These are phyloP conservation scores for Seira ritae DNA, from an alignment of 2,888 invertebrate species.

Conservation along the genomic window DNA sequence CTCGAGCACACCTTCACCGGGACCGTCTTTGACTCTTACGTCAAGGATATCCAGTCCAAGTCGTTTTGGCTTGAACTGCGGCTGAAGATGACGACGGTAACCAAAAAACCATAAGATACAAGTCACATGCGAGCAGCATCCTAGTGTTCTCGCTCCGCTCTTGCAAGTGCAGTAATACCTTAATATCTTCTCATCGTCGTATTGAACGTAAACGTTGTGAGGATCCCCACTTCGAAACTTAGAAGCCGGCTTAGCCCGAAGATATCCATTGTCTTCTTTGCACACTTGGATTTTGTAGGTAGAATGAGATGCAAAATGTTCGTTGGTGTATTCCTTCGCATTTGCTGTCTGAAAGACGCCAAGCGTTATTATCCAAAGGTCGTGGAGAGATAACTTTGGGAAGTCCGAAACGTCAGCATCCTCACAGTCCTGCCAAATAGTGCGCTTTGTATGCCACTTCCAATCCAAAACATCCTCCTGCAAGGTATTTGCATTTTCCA, in stretches of 20 bases:
- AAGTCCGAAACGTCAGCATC: slow-evolving; percentile 18
- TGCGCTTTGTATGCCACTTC: background rate
- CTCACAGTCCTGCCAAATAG: background rate
- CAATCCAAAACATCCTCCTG: background rate
- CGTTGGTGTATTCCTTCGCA: slow-evolving; percentile 5
- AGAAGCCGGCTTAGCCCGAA: background rate
- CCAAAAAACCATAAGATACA: slow-evolving; percentile 44
- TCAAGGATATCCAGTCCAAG: background rate
- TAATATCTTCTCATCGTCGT: background rate
- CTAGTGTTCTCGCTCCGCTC: slow-evolving; percentile 24
- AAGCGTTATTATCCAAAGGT: slow-evolving; percentile 4
- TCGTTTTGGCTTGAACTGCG: background rate
- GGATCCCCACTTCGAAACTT: background rate
- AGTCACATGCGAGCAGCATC: slow-evolving; percentile 38
- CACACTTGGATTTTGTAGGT: background rate
- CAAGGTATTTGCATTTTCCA: background rate
- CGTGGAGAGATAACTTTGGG: slow-evolving; percentile 9
- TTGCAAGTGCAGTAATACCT: slow-evolving; percentile 31
- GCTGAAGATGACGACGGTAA: background rate
- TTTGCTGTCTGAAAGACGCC: slow-evolving; percentile 32
- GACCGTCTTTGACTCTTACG: no score
- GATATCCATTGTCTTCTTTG: background rate
- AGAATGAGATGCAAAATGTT: slow-evolving; percentile 3
- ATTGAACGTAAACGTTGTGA: slow-evolving; percentile 19
- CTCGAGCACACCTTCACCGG: no score